Conservation (phyloP, 2,888 invertebrate genomes). For the Oscheius onirici region DNA sequence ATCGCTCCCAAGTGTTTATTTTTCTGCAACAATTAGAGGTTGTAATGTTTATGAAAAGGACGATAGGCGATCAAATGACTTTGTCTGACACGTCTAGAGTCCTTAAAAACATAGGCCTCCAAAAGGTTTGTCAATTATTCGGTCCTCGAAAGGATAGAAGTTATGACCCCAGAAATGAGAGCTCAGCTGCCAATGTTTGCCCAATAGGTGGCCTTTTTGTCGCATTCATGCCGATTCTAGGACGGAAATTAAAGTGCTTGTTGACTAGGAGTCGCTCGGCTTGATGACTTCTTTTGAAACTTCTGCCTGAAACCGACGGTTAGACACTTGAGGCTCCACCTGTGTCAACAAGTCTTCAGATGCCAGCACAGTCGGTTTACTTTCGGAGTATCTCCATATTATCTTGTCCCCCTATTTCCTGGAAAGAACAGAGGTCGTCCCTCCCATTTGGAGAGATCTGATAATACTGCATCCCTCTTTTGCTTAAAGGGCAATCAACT, state of each 20-base stretch:
- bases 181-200: slow-evolving; percentile 28
- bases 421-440: not conserved
- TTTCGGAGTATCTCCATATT: too few species aligned
- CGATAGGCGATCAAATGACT: not conserved
- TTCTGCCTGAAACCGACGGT: not conserved
- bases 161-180: slow-evolving; percentile 16
- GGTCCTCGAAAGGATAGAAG: too few species aligned
- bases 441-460: not conserved
- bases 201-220: slow-evolving; percentile 28
- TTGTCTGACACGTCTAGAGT: not conserved
- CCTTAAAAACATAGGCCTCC: not conserved
- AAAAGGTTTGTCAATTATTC: too few species aligned
- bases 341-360: too few species aligned
- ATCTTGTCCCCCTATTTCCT: not conserved
- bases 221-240: slow-evolving; percentile 27
- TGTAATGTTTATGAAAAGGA: not conserved
- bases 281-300: slow-evolving; percentile 20
- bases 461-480: not conserved
- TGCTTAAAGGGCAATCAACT: not conserved
- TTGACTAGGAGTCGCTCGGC: slow-evolving; percentile 21
- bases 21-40: not conserved
- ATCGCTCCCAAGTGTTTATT: not conserved
- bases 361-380: too few species aligned
- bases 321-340: too few species aligned
- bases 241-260: slow-evolving; percentile 32